These are phyloP conservation scores for Jaculus jaculus DNA, from an alignment of 2,113 vertebrate species.

Conservation along the genomic window DNA sequence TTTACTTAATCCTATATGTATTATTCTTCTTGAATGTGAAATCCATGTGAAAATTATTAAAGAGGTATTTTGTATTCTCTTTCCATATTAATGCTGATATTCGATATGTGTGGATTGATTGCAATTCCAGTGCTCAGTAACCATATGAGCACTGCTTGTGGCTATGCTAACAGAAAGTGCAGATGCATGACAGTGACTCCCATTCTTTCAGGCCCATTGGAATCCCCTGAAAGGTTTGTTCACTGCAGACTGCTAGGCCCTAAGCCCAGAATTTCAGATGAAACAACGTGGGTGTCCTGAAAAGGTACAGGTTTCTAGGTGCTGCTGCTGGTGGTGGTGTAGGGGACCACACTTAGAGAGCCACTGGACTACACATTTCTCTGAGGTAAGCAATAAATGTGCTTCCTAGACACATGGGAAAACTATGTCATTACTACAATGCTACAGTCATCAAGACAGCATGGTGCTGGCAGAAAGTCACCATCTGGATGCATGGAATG, in stretches of 20 bases:
- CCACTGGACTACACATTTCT: background rate
- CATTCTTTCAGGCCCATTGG: rapidly evolving
- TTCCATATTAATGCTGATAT: background rate
- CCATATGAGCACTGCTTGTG: too few species aligned
- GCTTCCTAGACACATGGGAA: background rate
- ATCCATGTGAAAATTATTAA: background rate
- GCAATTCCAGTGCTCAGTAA: background rate
- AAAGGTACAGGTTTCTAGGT: background rate
- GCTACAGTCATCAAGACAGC: background rate
- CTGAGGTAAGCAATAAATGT: background rate
- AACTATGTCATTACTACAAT: background rate
- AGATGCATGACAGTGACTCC: rapidly evolving
- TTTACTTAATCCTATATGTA: background rate
- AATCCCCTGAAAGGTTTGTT: background rate
- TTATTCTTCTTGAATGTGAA: background rate
- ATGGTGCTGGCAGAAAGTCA: background rate
- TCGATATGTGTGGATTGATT: background rate
- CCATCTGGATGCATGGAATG: background rate
- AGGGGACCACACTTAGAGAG: background rate
- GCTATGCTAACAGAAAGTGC: too few species aligned
- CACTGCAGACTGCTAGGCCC: background rate
- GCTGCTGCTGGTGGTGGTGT: too few species aligned
- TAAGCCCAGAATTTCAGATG: background rate
- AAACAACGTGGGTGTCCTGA: background rate
- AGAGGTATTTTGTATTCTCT: background rate